A percentile compares a stretch with the other conserved stretches of the same genome.
phyloP scores from a whole-genome alignment of 2,888 invertebrate species.

The Pseudococcus jackbeardsleyi region DNA sequence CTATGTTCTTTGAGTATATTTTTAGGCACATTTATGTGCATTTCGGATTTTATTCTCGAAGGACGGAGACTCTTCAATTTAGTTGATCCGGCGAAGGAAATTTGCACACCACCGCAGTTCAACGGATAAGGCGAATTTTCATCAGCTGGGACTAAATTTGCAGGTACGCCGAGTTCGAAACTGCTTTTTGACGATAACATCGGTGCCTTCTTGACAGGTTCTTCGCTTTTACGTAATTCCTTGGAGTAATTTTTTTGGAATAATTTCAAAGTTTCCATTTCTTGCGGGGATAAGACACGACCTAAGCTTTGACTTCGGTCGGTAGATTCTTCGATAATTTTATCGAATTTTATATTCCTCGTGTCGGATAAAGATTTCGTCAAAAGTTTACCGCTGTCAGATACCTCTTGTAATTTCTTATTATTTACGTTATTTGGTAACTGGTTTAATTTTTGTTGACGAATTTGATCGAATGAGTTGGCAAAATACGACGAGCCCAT shows the following conservation, averaged over 20 bases:
- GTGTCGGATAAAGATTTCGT: conserved; percentile 67
- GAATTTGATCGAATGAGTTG: conserved; percentile 64
- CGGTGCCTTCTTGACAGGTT: conserved; percentile 26
- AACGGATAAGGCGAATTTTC: conserved; percentile 76
- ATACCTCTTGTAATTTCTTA: conserved; percentile 32
- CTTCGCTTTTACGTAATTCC: conserved; percentile 60
- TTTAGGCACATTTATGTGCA: conserved; percentile 58
- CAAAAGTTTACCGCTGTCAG: conserved; percentile 21
- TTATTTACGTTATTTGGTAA: conserved; percentile 49
- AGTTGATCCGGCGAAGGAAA: conserved; percentile 84
- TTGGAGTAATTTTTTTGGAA: conserved; percentile 66
- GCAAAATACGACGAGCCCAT: conserved; percentile 61
- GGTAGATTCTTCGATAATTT: conserved; percentile 65
- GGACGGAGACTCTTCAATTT: conserved; percentile 77
- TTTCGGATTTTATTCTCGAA: conserved; percentile 57
- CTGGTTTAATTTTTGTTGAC: conserved; percentile 51
- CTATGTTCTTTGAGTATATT: not conserved
- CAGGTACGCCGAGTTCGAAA: conserved; percentile 67
- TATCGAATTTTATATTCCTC: conserved; percentile 65
- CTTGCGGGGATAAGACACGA: conserved; percentile 59
- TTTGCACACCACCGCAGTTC: conserved; percentile 82
- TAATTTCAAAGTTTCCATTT: conserved; percentile 64
- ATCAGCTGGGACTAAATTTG: not conserved
- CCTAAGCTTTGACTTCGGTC: conserved; percentile 65
- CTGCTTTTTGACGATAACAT: conserved; percentile 68